These are phyloP conservation scores for Cheilosia urbana DNA, from an alignment of 2,888 invertebrate genomes.

Conservation along the genomic window DNA sequence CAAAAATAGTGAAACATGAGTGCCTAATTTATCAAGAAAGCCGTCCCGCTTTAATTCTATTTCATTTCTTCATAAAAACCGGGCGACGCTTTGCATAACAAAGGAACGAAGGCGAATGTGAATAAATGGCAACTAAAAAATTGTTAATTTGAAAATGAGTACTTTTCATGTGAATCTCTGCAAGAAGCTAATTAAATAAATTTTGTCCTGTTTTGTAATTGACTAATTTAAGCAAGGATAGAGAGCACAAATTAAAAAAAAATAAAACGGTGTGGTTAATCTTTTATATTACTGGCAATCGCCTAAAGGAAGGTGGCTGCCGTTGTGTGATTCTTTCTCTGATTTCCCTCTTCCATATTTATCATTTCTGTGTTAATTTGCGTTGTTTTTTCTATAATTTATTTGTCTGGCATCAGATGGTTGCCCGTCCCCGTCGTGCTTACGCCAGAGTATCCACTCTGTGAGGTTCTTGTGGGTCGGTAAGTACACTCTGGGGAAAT, in stretches of 20 bases:
- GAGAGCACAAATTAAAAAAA: constrained; percentile 21
- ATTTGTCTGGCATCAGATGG: constrained; percentile 1
- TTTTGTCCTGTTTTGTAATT: constrained; percentile 47
- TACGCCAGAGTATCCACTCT: background rate
- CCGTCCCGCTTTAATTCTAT: constrained; percentile 4
- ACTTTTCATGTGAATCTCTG: constrained; percentile 11
- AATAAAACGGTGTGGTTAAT: constrained; percentile 42
- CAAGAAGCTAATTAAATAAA: constrained; percentile 47
- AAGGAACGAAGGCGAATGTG: background rate
- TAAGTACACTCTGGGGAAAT: constrained; percentile 54
- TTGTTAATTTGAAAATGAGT: constrained; percentile 49
- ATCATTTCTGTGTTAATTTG: constrained; percentile 3
- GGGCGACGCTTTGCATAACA: constrained; percentile 1
- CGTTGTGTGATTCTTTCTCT: constrained; percentile 22
- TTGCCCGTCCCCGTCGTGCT: background rate
- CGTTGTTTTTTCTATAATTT: constrained; percentile 10
- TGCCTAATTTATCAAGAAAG: constrained; percentile 13
- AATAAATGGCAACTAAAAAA: constrained; percentile 8
- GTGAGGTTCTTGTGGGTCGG: background rate
- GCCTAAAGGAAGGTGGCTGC: constrained; percentile 10
- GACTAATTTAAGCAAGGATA: constrained; percentile 14
- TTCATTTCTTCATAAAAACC: background rate
- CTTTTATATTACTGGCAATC: constrained; percentile 27
- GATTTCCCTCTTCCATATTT: constrained; percentile 20
- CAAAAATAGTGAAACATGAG: background rate